These are phyloP conservation scores for Danaus chrysippus DNA, from an alignment of 2,888 invertebrate genomes.

Conservation along the genomic window DNA sequence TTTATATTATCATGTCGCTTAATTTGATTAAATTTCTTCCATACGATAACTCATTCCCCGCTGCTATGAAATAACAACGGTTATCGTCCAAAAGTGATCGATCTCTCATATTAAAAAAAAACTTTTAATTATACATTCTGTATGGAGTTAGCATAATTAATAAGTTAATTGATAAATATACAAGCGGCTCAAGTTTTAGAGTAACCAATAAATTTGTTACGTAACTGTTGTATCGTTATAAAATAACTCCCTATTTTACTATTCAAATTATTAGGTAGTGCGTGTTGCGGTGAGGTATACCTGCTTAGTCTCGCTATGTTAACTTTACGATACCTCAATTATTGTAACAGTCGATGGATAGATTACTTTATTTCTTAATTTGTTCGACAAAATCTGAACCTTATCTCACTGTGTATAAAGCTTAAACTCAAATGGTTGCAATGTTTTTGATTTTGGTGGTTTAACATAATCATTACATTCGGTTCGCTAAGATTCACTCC, in stretches of 20 bases:
- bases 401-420: background rate
- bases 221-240: constrained; percentile 26
- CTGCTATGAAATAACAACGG: no score
- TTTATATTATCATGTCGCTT: constrained; percentile 49
- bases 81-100: background rate
- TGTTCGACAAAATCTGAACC: constrained; percentile 10
- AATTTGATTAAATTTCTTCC: constrained; percentile 46
- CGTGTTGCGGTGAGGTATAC: constrained; percentile 34
- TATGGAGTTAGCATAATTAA: background rate
- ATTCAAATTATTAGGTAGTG: constrained; percentile 29
- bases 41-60: background rate
- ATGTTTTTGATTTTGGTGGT: constrained; percentile 18
- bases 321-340: constrained; percentile 38
- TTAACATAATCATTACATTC: constrained; percentile 17
- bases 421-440: constrained; percentile 8
- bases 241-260: constrained; percentile 28
- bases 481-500: constrained; percentile 15
- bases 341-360: constrained; percentile 32
- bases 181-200: constrained; percentile 15
- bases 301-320: constrained; percentile 39
- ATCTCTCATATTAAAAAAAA: constrained; percentile 12
- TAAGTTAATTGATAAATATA: no score
- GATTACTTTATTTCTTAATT: constrained; percentile 18
- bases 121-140: constrained; percentile 2
- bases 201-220: constrained; percentile 26